Conservation (phyloP, 2,888 invertebrate species). For the Eristalis arbustorum region DNA sequence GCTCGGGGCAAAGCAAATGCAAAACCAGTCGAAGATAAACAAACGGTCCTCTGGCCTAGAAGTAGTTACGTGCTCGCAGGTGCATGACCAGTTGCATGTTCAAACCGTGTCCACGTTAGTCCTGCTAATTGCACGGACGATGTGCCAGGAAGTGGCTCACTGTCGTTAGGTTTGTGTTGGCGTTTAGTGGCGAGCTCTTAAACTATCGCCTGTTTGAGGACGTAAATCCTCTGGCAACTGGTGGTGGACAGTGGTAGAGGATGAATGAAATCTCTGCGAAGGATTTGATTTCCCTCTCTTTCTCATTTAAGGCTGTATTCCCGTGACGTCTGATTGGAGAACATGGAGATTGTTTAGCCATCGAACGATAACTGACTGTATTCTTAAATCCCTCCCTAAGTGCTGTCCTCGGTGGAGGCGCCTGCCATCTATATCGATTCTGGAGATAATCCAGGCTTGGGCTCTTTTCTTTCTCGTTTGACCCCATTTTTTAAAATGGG, state of each 20-base stretch:
- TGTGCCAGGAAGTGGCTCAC: not conserved
- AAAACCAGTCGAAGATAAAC: constrained; percentile 3
- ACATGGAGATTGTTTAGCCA: not conserved
- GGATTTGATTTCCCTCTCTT: too few species aligned
- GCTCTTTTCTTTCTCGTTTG: too few species aligned
- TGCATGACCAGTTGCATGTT: constrained; percentile 8
- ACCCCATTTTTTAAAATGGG: too few species aligned
- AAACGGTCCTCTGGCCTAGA: not conserved
- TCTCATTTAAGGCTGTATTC: too few species aligned
- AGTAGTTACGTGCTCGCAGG: not conserved
- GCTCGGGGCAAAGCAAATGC: not conserved
- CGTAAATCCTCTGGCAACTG: not conserved
- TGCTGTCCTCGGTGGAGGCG: not conserved
- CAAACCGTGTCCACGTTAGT: not conserved
- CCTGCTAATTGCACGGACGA: not conserved
- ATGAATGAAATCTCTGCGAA: too few species aligned
- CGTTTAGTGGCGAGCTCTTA: too few species aligned
- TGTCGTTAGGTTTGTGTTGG: too few species aligned
- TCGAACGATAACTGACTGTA: too few species aligned
- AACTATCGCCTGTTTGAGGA: not conserved
- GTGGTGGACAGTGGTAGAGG: not conserved
- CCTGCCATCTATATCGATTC: not conserved
- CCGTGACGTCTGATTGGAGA: not conserved
- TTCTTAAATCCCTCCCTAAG: not conserved
- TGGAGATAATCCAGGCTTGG: too few species aligned